Evolutionary conservation across 2,888 invertebrate genomes (phyloP).

Genomic region (Drosophila pseudotalamancana): DNA sequence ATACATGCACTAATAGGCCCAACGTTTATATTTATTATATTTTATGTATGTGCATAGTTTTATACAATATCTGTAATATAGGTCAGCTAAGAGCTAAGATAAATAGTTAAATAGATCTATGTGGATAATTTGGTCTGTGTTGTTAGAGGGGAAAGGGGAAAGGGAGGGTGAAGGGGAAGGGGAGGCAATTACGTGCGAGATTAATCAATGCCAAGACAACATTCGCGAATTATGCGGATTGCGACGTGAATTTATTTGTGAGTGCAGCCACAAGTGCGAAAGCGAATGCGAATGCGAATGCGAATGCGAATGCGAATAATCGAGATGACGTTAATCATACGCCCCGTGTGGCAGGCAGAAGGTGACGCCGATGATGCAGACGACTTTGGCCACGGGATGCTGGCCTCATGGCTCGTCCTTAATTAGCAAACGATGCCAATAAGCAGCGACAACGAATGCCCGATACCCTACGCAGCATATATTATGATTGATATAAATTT

Average conservation of each 20-base stretch:
- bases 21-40: too few relatives aligned
- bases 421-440: slow-evolving; percentile 73
- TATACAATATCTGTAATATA: background rate
- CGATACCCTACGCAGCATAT: too few relatives aligned
- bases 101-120: background rate
- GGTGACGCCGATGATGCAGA: slow-evolving; percentile 50
- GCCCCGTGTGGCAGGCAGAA: slow-evolving; percentile 64
- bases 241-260: slow-evolving; percentile 72
- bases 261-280: slow-evolving; percentile 65
- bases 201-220: slow-evolving; percentile 76
- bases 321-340: slow-evolving; percentile 74
- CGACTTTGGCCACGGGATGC: slow-evolving; percentile 57
- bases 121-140: background rate
- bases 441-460: too few relatives aligned
- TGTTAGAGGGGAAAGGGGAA: too few relatives aligned
- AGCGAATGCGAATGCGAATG: slow-evolving; percentile 8
- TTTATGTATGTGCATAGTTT: too few relatives aligned
- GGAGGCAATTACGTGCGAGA: slow-evolving; percentile 72
- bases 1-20: too few relatives aligned
- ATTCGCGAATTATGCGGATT: slow-evolving; percentile 71
- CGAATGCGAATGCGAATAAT: too few relatives aligned
- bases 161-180: too few relatives aligned
- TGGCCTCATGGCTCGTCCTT: slow-evolving; percentile 74
- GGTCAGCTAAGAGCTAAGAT: background rate
- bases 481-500: too few relatives aligned